A percentile compares a stretch with the other conserved stretches of the same genome.
Evolutionary conservation across 2,888 invertebrate species (phyloP).

Genomic region (Nymphalis polychloros): DNA sequence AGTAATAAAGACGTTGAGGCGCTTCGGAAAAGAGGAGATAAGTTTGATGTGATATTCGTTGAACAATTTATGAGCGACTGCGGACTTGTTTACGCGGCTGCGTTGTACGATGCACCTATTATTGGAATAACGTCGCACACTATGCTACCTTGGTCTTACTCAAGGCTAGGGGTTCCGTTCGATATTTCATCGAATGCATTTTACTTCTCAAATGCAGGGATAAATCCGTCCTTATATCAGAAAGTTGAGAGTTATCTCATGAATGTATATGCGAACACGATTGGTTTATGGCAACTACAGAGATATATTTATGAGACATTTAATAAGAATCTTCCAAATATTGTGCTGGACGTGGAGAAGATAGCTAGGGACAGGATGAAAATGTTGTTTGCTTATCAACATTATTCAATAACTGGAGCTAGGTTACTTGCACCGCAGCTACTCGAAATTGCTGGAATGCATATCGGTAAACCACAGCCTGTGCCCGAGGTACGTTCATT

Average conservation of each 20-base stretch:
- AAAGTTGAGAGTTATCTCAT: slow-evolving; percentile 54
- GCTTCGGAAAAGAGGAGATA: slow-evolving; percentile 47
- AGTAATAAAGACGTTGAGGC: slow-evolving; percentile 51
- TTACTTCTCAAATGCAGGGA: slow-evolving; percentile 63
- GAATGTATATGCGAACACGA: slow-evolving; percentile 45
- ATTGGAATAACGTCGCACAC: slow-evolving; percentile 79
- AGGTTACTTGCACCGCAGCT: slow-evolving; percentile 77
- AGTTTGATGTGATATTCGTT: slow-evolving; percentile 72
- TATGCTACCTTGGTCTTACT: slow-evolving; percentile 71
- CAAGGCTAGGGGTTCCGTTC: slow-evolving; percentile 72
- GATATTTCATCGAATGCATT: slow-evolving; percentile 74
- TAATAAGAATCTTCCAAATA: slow-evolving; percentile 62
- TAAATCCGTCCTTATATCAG: slow-evolving; percentile 52
- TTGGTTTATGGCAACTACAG: slow-evolving; percentile 54
- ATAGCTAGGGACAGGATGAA: slow-evolving; percentile 71
- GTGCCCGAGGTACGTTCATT: slow-evolving; percentile 50
- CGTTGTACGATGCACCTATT: slow-evolving; percentile 68
- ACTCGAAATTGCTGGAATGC: slow-evolving; percentile 83
- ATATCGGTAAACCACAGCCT: slow-evolving; percentile 56
- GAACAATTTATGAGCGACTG: slow-evolving; percentile 75
- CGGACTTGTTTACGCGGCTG: slow-evolving; percentile 62
- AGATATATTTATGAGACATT: slow-evolving; percentile 60
- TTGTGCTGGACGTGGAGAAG: slow-evolving; percentile 70
- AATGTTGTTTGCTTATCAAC: slow-evolving; percentile 82
- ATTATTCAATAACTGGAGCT: slow-evolving; percentile 81